Evolutionary conservation across 2,113 vertebrate genomes (phyloP).

Genomic region (Chauna torquata): DNA sequence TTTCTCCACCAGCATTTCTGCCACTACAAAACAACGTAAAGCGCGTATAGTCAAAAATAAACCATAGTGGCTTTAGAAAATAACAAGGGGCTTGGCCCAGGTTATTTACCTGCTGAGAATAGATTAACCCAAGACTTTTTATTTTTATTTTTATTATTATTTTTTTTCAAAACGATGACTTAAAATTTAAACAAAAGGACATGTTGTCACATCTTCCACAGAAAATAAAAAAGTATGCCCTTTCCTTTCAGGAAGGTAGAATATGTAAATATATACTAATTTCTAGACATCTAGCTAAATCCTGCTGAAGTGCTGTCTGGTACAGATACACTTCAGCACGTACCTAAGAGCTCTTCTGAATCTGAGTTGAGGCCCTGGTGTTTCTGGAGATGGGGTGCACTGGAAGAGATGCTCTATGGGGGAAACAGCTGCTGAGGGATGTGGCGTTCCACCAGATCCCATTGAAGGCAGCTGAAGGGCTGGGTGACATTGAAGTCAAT

Average conservation of each 20-base stretch:
- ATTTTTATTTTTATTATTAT: background rate
- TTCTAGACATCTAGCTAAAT: background rate
- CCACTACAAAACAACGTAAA: slow-evolving; percentile 58
- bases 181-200: background rate
- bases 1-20: slow-evolving; percentile 16
- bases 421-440: background rate
- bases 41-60: slow-evolving; percentile 2
- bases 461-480: background rate
- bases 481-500: slow-evolving; percentile 3
- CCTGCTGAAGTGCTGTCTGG: background rate
- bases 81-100: slow-evolving; percentile 6
- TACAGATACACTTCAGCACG: background rate
- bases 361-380: rapidly evolving
- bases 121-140: background rate
- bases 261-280: background rate
- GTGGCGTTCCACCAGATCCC: background rate
- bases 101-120: slow-evolving; percentile 48
- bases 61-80: background rate
- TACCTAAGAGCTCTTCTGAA: background rate
- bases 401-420: background rate
- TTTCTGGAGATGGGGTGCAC: background rate
- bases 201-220: background rate
- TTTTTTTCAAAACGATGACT: background rate
- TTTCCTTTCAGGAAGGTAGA: background rate
- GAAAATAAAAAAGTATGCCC: background rate